phyloP scores from a whole-genome alignment of 2,797 vertebrate genomes.

The Tympanoctomys barrerae region DNA sequence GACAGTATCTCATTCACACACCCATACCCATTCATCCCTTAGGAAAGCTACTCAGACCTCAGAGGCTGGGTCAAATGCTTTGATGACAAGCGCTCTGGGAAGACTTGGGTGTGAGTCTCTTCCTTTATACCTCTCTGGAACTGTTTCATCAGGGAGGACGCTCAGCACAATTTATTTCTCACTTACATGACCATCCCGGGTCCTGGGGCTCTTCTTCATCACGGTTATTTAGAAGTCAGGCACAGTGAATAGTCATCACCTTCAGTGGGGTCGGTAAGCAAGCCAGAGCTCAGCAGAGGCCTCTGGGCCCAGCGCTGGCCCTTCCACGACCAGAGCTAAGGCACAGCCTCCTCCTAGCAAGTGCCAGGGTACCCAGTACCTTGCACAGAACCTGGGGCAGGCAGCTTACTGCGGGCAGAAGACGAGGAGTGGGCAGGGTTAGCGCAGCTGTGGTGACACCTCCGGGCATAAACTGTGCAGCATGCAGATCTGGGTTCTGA shows the following conservation, averaged over 20 bases:
- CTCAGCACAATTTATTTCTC: not conserved
- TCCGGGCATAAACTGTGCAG: not conserved
- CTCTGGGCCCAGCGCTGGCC: no score
- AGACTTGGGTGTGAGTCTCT: not conserved
- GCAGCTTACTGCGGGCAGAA: not conserved
- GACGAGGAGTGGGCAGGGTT: not conserved
- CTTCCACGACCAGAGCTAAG: not conserved
- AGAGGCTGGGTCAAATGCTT: not conserved
- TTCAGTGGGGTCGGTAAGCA: not conserved
- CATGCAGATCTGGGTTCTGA: not conserved
- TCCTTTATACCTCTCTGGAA: not conserved
- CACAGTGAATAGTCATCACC: not conserved
- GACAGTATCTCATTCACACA: not conserved
- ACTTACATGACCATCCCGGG: not conserved
- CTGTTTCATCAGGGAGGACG: not conserved
- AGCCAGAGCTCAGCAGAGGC: not conserved
- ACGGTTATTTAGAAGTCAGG: not conserved
- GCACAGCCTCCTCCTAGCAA: not conserved
- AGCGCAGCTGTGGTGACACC: not conserved
- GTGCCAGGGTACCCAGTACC: not conserved
- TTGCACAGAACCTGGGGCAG: not conserved
- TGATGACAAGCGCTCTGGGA: not conserved
- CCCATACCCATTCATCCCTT: not conserved
- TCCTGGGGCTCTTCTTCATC: not conserved
- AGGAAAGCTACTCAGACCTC: not conserved